A percentile compares a stretch with the other conserved stretches of the same genome.
Evolutionary conservation across 2,888 invertebrate species (phyloP).

Genomic region (Ormyrus thymus): DNA sequence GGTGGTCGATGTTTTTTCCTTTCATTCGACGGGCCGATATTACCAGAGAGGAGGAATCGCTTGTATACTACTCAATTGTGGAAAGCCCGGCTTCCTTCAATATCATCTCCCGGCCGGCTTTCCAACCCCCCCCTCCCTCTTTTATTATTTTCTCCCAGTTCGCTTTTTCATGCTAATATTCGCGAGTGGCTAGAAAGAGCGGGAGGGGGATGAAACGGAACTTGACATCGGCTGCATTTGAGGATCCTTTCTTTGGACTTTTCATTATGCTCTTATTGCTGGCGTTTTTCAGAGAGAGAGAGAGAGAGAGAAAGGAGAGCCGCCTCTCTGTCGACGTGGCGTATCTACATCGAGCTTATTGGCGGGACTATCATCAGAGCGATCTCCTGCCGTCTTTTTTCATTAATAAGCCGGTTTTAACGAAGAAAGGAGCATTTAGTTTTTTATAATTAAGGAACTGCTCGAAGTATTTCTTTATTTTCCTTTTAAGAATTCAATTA

Average conservation of each 20-base stretch:
- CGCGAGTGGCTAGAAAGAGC: constrained; percentile 41
- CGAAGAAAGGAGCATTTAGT: not conserved
- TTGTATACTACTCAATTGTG: constrained; percentile 48
- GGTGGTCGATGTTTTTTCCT: constrained; percentile 4
- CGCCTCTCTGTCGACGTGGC: not conserved
- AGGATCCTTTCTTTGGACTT: constrained; percentile 36
- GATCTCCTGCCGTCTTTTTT: constrained; percentile 4
- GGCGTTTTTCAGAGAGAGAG: constrained; percentile 15
- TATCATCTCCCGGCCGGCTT: constrained; percentile 27
- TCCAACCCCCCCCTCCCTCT: not conserved
- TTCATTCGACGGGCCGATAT: constrained; percentile 16
- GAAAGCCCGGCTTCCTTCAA: constrained; percentile 29
- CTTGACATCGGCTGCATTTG: constrained; percentile 46
- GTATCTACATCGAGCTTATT: constrained; percentile 40
- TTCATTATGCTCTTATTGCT: constrained; percentile 53
- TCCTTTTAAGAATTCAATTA: not conserved
- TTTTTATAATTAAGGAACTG: not conserved
- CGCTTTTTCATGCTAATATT: constrained; percentile 56
- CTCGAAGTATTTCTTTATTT: not conserved
- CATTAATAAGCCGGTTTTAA: not conserved
- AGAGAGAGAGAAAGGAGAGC: not conserved
- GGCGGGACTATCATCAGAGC: constrained; percentile 4
- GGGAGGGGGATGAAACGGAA: not conserved
- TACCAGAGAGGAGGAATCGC: constrained; percentile 35
- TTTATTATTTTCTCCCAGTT: constrained; percentile 47